A percentile compares a stretch with the other conserved stretches of the same genome.
phyloP scores from a whole-genome alignment of 2,797 vertebrate species.

The Siniperca undulata region DNA sequence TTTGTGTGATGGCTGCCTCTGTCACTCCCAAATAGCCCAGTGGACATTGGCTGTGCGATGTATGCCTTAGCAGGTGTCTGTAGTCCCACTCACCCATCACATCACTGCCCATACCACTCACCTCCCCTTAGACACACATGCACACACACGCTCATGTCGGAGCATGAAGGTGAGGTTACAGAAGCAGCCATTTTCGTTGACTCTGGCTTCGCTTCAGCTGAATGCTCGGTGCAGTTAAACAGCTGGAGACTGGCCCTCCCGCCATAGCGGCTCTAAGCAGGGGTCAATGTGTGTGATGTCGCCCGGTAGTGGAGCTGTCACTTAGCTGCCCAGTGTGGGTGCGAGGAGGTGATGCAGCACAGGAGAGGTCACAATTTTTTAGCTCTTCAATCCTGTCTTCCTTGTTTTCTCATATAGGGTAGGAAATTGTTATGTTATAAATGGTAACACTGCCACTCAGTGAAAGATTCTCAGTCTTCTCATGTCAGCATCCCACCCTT shows the following conservation, averaged over 20 bases:
- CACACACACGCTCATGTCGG: not conserved
- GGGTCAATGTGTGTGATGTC: not conserved
- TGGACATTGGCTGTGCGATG: conserved; percentile 33
- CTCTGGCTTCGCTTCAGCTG: not conserved
- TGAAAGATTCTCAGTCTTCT: not conserved
- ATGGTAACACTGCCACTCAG: not conserved
- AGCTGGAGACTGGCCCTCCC: not conserved
- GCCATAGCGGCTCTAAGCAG: not conserved
- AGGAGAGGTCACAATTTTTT: not conserved
- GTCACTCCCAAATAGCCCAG: conserved; percentile 24
- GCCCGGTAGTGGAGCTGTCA: conserved; percentile 13
- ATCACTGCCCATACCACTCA: not conserved
- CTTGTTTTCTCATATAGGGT: not conserved
- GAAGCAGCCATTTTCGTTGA: not conserved
- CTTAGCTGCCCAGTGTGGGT: conserved; percentile 14
- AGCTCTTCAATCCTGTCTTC: not conserved
- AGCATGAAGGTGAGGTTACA: not conserved
- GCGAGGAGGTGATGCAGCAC: conserved; percentile 23
- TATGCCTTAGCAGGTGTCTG: conserved; percentile 20
- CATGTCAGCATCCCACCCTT: conserved; percentile 17
- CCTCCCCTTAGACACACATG: not conserved
- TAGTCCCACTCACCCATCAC: conserved; percentile 14
- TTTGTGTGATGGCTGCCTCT: conserved; percentile 38
- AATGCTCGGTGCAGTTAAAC: conserved; percentile 13
- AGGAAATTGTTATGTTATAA: conserved; percentile 3